These are phyloP conservation scores for Kryptopterus vitreolus DNA, from an alignment of 2,797 vertebrate species.

Conservation along the genomic window DNA sequence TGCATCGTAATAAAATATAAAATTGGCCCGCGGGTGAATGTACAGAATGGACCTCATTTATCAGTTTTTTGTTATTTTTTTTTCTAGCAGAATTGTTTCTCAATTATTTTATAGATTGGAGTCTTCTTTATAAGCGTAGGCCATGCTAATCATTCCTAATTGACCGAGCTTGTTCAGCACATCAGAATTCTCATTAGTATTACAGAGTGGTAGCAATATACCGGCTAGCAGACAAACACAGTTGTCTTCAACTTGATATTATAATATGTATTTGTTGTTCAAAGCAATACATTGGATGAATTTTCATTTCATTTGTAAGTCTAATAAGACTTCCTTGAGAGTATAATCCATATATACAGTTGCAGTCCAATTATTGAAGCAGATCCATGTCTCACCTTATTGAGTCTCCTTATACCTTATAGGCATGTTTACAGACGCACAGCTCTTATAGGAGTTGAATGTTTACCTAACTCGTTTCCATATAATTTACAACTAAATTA, in stretches of 20 bases:
- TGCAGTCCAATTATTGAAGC: background rate
- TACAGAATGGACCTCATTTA: background rate
- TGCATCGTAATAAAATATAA: background rate
- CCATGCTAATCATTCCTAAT: background rate
- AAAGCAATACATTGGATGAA: background rate
- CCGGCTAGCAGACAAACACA: background rate
- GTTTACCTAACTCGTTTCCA: background rate
- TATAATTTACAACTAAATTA: background rate
- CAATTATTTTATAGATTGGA: background rate
- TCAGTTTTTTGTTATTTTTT: background rate
- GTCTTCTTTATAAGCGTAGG: too few species aligned
- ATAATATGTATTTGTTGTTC: background rate
- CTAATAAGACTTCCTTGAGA: background rate
- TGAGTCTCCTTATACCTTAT: background rate
- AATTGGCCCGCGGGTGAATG: background rate
- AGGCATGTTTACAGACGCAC: background rate
- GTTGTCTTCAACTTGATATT: background rate
- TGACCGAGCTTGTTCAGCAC: background rate
- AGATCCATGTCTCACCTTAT: background rate
- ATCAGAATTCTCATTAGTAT: background rate
- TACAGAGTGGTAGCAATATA: background rate
- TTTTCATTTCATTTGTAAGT: background rate
- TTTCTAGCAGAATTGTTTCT: background rate
- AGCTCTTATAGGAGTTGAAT: background rate
- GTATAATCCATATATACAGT: background rate